These are phyloP conservation scores for Zoanthus gigantus DNA, from an alignment of 92 coral and sea anemone genomes.

Conservation along the genomic window DNA sequence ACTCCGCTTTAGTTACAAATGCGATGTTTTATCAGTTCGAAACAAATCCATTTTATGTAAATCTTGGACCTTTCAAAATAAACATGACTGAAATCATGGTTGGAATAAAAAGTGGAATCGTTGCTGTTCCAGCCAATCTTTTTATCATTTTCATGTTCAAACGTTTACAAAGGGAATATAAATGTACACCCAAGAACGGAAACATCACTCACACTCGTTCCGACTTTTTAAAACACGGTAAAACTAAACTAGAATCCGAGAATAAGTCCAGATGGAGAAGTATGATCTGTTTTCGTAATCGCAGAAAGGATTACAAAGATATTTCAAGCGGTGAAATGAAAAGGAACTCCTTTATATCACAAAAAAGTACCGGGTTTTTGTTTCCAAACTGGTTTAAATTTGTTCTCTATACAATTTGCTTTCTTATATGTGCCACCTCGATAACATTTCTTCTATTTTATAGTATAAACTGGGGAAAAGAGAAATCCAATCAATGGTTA, in stretches of 20 bases:
- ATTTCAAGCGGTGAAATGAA: neutral
- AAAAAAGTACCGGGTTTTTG: neutral
- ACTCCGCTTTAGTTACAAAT: slow-evolving; percentile 55
- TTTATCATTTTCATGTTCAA: slow-evolving; percentile 52
- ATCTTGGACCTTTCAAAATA: slow-evolving; percentile 53
- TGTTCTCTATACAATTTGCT: slow-evolving; percentile 65
- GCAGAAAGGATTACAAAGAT: neutral
- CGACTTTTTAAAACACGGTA: neutral
- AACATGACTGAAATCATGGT: slow-evolving; percentile 46
- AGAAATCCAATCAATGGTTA: slow-evolving; percentile 72
- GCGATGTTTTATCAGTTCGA: slow-evolving; percentile 64
- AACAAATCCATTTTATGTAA: neutral
- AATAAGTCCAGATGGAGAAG: neutral
- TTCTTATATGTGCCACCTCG: slow-evolving; percentile 54
- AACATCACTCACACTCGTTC: neutral
- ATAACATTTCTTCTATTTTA: slow-evolving; percentile 75
- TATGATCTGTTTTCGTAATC: neutral
- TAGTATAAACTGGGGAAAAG: slow-evolving; percentile 82
- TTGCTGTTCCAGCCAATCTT: slow-evolving; percentile 51
- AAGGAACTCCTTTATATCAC: neutral
- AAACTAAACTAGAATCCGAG: neutral
- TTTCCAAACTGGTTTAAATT: slow-evolving; percentile 78
- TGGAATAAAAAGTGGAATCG: slow-evolving; percentile 55
- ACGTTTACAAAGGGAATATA: neutral
- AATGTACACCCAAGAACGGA: slow-evolving; percentile 31